A percentile compares a stretch with the other conserved stretches of the same genome.
Evolutionary conservation across 2,797 vertebrate genomes (phyloP).

Genomic region (Luscinia megarhynchos): DNA sequence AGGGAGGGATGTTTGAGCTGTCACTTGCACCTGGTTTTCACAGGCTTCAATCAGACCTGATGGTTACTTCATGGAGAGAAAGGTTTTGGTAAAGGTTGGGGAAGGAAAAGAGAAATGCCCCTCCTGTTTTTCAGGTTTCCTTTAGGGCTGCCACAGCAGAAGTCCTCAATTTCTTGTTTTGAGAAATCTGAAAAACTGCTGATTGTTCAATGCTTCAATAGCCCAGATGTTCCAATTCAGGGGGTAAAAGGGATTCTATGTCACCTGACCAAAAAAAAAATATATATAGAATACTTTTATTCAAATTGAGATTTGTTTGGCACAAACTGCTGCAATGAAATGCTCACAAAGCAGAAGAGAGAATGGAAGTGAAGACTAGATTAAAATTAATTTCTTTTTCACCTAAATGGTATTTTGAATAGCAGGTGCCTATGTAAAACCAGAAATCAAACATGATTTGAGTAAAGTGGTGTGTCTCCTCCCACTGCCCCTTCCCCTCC

Average conservation of each 20-base stretch:
- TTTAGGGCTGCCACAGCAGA: not conserved
- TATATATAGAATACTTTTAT: not conserved
- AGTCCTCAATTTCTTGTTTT: not conserved
- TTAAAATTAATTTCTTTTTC: not conserved
- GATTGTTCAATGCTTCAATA: not conserved
- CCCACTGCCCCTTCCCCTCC: not conserved
- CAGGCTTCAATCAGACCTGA: not conserved
- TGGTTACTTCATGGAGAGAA: not conserved
- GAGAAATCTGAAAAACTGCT: not conserved
- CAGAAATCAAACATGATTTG: not conserved
- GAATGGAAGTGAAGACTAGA: not conserved
- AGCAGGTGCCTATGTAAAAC: not conserved
- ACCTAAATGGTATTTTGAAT: not conserved
- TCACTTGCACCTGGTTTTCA: not conserved
- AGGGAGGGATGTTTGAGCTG: slow-evolving; percentile 1
- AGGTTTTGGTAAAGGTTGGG: not conserved
- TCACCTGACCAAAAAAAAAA: not conserved
- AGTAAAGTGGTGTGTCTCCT: accelerated
- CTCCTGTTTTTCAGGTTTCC: not conserved
- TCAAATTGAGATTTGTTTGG: not conserved
- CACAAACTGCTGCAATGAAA: not conserved
- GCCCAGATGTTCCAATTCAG: not conserved
- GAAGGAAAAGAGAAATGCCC: not conserved
- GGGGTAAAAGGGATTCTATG: not conserved
- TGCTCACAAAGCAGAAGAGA: not conserved